Evolutionary conservation across 2,888 invertebrate species (phyloP), one percentile per base, ranked within the genome.

Genomic region (Scaptomyza flava): DNA sequence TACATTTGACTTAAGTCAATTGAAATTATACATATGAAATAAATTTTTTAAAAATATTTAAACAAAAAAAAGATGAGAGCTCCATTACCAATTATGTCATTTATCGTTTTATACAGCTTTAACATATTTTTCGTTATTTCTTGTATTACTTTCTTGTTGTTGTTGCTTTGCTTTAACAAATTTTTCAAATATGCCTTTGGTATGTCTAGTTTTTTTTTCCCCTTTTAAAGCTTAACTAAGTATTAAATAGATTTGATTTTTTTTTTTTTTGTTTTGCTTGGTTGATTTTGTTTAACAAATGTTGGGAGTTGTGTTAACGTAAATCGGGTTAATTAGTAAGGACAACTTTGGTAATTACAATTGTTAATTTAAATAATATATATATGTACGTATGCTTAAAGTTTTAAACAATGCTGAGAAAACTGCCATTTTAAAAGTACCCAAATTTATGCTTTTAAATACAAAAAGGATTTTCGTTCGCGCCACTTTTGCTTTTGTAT

Each of bases 261-360:
- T 54, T 61, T 47, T 62, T 50, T 41, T 45, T 54, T 61, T 47
- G 6, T 57, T 50, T 47, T 65, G 33, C 56, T 64, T 41, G 38
- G 38, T 17, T 56, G 50, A 14, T 57, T 73, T 14, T 75, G 56
- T 65, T 74, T 68, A 79, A 87, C 82, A 87, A 87, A 72, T 71
- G 66, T 74, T 60, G 79, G 75, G 65, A 75, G 61, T 62, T 52
- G 68, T 81, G 68, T 85, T 75, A 87, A 87, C 77, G 50, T 74
- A 81, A 77, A 68, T 63, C 61, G 64, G 63, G 51, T 65, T 53
- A 81, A 85, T 90, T 87, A 90, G 84, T 90, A 91, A 91, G 89
- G 91, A 91, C 91, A 91, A 91, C 91, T 91, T 91, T 91, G 91
- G 91, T 91, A 90, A 90, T 41, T 9, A 72, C 68, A 64, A 68